Conservation (phyloP, 2,888 invertebrate species). For the Gryllus longicercus region DNA sequence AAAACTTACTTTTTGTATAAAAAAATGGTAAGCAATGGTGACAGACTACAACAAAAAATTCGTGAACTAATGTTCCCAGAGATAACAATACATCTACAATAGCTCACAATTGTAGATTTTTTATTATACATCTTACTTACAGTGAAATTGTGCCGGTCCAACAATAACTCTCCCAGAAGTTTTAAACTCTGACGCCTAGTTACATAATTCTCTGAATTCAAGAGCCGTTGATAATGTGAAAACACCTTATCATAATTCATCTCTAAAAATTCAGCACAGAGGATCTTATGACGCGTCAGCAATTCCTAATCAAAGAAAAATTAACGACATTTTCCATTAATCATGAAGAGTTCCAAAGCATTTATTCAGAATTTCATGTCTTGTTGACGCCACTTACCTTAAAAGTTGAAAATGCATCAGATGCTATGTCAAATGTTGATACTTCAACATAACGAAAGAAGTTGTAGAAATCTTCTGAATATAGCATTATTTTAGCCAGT, state of each 20-base stretch:
- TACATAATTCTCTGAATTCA: constrained; percentile 99
- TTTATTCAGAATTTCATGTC: neutral
- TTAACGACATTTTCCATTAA: neutral
- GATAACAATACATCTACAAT: too few relatives aligned
- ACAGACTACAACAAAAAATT: too few relatives aligned
- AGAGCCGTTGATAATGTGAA: constrained; percentile 90
- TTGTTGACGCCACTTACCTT: constrained; percentile 65
- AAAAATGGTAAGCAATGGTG: neutral
- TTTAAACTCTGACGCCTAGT: constrained; percentile 98
- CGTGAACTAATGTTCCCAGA: too few relatives aligned
- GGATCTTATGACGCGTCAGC: constrained; percentile 87
- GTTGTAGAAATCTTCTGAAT: constrained; percentile 97
- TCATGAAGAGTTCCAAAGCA: neutral
- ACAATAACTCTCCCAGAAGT: constrained; percentile 90
- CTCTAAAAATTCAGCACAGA: constrained; percentile 98
- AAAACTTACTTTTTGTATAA: too few relatives aligned
- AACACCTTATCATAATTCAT: constrained; percentile 98
- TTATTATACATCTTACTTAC: constrained; percentile 51
- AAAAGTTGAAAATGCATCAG: constrained; percentile 99
- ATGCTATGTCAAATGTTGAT: constrained; percentile 99
- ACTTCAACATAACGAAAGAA: constrained; percentile 99
- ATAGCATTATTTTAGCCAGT: constrained; percentile 95
- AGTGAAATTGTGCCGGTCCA: constrained; percentile 99
- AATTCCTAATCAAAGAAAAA: constrained; percentile 63
- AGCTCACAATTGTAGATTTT: too few relatives aligned